Evolutionary conservation across 2,888 invertebrate genomes (phyloP).

Genomic region (Operophtera brumata): DNA sequence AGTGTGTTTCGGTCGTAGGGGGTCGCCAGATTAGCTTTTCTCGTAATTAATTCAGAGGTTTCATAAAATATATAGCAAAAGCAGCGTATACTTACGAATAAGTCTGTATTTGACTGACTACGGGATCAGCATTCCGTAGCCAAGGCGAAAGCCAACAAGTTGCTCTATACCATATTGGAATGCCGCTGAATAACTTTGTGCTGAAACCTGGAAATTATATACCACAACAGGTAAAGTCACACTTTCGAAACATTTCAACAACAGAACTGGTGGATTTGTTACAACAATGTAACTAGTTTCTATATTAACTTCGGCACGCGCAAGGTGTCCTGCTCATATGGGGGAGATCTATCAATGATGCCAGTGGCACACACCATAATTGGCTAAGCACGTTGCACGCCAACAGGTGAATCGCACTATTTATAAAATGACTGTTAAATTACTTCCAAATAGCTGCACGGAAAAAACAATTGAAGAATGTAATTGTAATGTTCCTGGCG

Average conservation of each 20-base stretch:
- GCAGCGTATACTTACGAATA: background rate
- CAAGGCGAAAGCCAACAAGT: conserved; percentile 19
- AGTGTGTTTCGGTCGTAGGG: no score
- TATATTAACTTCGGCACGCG: conserved; percentile 50
- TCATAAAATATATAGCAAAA: background rate
- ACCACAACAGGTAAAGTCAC: conserved; percentile 32
- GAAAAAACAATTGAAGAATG: conserved; percentile 27
- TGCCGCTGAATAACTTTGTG: conserved; percentile 31
- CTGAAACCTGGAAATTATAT: conserved; percentile 33
- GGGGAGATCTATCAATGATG: conserved; percentile 61
- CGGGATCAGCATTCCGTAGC: conserved; percentile 24
- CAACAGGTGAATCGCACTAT: conserved; percentile 64
- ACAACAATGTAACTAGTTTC: conserved; percentile 28
- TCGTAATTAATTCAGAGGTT: no score
- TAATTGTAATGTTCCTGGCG: conserved; percentile 24
- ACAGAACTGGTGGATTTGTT: conserved; percentile 26
- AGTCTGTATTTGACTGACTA: conserved; percentile 22
- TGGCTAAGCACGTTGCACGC: conserved; percentile 50
- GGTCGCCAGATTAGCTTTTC: no score
- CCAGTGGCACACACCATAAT: conserved; percentile 51
- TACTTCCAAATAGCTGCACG: conserved; percentile 30
- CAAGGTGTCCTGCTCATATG: conserved; percentile 49
- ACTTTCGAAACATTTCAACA: conserved; percentile 32
- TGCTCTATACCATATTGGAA: conserved; percentile 25
- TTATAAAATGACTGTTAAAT: conserved; percentile 46